Evolutionary conservation across 1,140 invertebrate genomes (phyloP).

Genomic region (Anthonomus grandis): DNA sequence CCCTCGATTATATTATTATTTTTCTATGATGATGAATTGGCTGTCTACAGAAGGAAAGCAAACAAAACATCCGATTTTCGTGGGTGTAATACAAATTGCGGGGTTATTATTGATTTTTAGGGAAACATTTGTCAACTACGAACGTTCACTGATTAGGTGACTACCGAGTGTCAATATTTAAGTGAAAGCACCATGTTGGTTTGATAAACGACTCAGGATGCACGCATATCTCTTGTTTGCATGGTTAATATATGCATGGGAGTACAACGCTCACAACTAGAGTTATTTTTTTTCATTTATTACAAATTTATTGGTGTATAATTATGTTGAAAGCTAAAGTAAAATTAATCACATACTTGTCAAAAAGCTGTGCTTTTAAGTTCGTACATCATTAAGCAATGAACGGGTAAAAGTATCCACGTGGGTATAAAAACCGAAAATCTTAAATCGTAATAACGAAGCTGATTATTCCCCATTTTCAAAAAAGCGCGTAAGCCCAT

Average conservation of each 20-base stretch:
- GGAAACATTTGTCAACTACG: constrained; percentile 11
- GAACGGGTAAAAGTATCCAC: background rate
- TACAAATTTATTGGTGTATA: too few relatives aligned
- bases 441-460: background rate
- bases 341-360: too few relatives aligned
- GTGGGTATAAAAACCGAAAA: background rate
- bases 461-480: background rate
- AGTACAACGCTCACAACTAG: too few relatives aligned
- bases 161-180: constrained; percentile 27
- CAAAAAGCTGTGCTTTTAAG: too few relatives aligned
- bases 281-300: too few relatives aligned
- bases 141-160: constrained; percentile 20
- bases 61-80: constrained; percentile 3
- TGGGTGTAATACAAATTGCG: constrained; percentile 18
- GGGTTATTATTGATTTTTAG: constrained; percentile 21
- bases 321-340: too few relatives aligned
- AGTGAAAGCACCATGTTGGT: constrained; percentile 15
- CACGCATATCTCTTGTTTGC: constrained; percentile 16
- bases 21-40: constrained; percentile 16
- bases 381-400: background rate
- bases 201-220: constrained; percentile 24
- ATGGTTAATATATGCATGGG: constrained; percentile 22
- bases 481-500: background rate
- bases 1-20: constrained; percentile 10
- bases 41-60: constrained; percentile 11